Conservation (phyloP, 2,797 vertebrate genomes). For the Tympanoctomys barrerae region DNA sequence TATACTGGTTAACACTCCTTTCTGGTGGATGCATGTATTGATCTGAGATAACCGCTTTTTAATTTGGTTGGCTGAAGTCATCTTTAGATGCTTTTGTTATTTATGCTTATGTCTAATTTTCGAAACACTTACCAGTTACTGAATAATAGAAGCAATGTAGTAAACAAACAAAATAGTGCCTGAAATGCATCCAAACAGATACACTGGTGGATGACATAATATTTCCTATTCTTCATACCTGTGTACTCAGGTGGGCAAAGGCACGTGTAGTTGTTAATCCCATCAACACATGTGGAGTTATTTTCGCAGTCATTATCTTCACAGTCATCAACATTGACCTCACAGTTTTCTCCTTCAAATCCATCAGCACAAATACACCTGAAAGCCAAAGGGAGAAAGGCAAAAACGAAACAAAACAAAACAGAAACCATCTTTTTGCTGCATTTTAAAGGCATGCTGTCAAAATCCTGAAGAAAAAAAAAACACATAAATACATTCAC, state of each 20-base stretch:
- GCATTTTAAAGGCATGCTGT: constrained; percentile 56
- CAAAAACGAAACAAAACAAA: not conserved
- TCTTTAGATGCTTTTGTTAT: not conserved
- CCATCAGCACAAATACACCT: constrained; percentile 98
- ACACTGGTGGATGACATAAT: not conserved
- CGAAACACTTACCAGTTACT: not conserved
- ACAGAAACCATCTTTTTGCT: not conserved
- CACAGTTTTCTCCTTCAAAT: constrained; percentile 97
- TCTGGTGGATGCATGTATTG: not conserved
- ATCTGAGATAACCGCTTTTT: constrained; percentile 2
- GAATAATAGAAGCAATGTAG: not conserved
- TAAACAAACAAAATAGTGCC: not conserved
- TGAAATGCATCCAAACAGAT: not conserved
- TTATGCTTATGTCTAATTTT: constrained; percentile 16
- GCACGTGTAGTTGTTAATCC: constrained; percentile 99
- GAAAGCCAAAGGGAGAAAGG: constrained; percentile 51
- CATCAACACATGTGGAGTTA: constrained; percentile 98
- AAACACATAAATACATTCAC: not conserved
- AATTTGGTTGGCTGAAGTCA: not conserved
- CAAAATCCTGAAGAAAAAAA: constrained; percentile 35
- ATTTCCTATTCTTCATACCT: constrained; percentile 90
- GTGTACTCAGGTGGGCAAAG: constrained; percentile 98
- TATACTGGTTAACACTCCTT: not conserved
- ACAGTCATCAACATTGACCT: constrained; percentile 97
- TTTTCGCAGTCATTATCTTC: constrained; percentile 99